Percentiles rank a stretch among this genome's conserved stretches.
phyloP scores from a whole-genome alignment of 2,113 vertebrate species.

The Lates calcarifer region DNA sequence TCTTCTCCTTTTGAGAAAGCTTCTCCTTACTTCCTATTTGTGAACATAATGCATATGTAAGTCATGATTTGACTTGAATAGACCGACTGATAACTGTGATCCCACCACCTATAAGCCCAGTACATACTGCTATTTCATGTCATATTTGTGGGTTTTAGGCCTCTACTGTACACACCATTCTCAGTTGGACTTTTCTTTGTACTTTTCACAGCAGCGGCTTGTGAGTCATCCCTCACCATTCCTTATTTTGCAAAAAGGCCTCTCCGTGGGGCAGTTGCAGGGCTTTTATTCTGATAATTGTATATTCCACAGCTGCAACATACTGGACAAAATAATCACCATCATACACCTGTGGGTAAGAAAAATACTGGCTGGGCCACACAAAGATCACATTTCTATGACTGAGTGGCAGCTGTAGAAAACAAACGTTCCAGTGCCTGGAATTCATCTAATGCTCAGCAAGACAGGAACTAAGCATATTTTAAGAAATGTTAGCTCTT shows the following conservation, averaged over 20 bases:
- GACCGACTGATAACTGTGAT: neutral
- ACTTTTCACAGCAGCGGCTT: neutral
- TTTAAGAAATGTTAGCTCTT: no score
- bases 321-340: neutral
- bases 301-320: neutral
- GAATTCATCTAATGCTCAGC: no score
- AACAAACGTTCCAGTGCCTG: no score
- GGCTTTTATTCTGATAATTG: no score
- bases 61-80: neutral
- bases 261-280: neutral
- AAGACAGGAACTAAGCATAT: no score
- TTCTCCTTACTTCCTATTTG: neutral
- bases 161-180: neutral
- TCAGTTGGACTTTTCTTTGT: neutral
- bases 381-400: neutral
- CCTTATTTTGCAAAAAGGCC: neutral
- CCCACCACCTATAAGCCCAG: no score
- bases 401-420: no score
- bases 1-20: neutral
- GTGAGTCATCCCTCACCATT: neutral
- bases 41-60: neutral
- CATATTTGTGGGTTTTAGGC: neutral
- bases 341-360: neutral
- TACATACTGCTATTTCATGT: no score
- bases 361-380: neutral